Base-by-base conservation (phyloP, 2,113 vertebrate species). In the Tragelaphus strepsiceros region DNA sequence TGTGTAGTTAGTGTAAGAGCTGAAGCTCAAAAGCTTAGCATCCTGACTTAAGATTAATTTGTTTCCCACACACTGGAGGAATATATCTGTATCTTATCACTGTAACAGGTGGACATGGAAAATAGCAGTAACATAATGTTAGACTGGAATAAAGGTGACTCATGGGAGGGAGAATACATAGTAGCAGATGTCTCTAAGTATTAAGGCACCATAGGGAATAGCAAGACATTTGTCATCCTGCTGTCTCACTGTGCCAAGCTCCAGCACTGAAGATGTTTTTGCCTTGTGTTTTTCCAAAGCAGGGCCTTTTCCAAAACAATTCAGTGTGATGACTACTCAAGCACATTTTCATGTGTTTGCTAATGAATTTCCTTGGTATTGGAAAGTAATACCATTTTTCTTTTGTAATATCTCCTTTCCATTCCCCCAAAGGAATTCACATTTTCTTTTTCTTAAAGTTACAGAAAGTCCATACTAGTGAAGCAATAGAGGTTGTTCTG, bases 201-300 rank as follows among this genome's bases (percentile, higher is more conserved):
- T 85, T 86, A 89, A 96, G 82, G 88, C 83, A 56, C 91, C 51
- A 5, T 12, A 74, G 93, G 87, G 94, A 95, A 80, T 81, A 94
- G 87, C 13, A 87, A 87, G 71, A 92, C 87, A 93, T 89, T 97
- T 97, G 93, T 89, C 97, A 96, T 84, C 78, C 56, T 93, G 82
- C 81, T 83, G 82, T 88, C 67, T 94, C 84, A 62, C 17, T 49
- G 67, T 88, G 93, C 89, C 96, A 97, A 90, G 82, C 35, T 67
- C n/a, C 56, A 43, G 39, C 9, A 56, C 1, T 26, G 80, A 95
- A 93, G 89, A 88, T 64, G 86, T 59, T 83, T 97, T 77, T 93
- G 56, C 28, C 9, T 53, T 94, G 92, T 93, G 90, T 67, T 95
- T 97, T 97, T 97, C 95, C 97, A 95, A 61, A 95, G 87, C 62